Evolutionary conservation across 2,888 invertebrate genomes (phyloP).

Genomic region (Lobophora halterata): DNA sequence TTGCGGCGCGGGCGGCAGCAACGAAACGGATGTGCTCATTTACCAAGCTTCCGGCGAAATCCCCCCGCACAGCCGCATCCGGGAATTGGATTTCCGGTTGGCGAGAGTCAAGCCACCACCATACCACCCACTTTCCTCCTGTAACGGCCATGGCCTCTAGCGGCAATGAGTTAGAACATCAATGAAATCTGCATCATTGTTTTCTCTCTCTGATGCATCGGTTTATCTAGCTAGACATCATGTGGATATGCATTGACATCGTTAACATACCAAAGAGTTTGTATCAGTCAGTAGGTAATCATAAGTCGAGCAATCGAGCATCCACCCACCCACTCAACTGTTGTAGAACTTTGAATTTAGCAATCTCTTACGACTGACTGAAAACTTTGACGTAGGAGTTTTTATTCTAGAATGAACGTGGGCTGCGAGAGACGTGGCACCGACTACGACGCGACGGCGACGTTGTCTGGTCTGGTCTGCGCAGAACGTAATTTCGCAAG

Average conservation of each 20-base stretch:
- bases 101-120: conserved; percentile 69
- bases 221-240: too few relatives aligned
- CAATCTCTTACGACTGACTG: too few relatives aligned
- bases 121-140: conserved; percentile 75
- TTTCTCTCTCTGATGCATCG: too few relatives aligned
- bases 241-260: too few relatives aligned
- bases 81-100: conserved; percentile 80
- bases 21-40: conserved; percentile 80
- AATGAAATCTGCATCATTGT: conserved; percentile 17
- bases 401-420: too few relatives aligned
- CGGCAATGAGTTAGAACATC: too few relatives aligned
- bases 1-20: conserved; percentile 79
- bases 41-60: conserved; percentile 78
- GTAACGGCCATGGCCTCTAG: conserved; percentile 46
- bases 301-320: too few relatives aligned
- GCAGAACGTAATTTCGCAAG: conserved; percentile 71
- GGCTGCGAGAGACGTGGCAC: conserved; percentile 41
- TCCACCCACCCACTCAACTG: too few relatives aligned
- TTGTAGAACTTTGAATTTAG: too few relatives aligned
- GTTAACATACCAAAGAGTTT: too few relatives aligned
- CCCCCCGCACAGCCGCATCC: conserved; percentile 79
- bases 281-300: too few relatives aligned
- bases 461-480: conserved; percentile 59
- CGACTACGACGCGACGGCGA: conserved; percentile 43
- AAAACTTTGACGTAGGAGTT: too few relatives aligned